Base-by-base conservation (phyloP, 2,888 invertebrate species). In the Plagodis pulveraria region DNA sequence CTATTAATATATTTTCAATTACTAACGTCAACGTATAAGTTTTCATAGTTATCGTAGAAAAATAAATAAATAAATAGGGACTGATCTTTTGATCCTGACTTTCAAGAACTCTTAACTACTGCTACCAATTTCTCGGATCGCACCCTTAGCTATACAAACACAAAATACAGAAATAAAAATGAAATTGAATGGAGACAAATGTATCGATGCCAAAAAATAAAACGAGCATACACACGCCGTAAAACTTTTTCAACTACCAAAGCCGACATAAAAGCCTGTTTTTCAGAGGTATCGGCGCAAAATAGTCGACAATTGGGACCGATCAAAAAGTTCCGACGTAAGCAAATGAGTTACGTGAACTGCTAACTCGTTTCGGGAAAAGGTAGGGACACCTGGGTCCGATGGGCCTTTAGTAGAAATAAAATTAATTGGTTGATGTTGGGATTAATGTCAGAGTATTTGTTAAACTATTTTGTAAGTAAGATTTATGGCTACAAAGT, bases 281-380 rank as follows among this genome's bases (percentile, higher is more conserved):
- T 51, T 44, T 41, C 57, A 53, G 10, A 45, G n/a, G 11, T 35
- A 34, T 38, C 47, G 43, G 38, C 11, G 8, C 11, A 12, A 47
- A 40, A 50, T 49, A 46, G 46, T 43, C 54, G 54, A 58, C 58
- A 47, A 58, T 58, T 45, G 62, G 55, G 58, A 54, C 41, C 58
- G 55, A 62, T 58, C 50, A 48, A 41, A 58, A 58, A 62, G 62
- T 58, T 58, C 55, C 10, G 38, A 47, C 50, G 55, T 45, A 58
- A 38, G 47, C 51, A 58, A 58, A 58, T 53, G 49, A 62, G 56
- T 52, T 56, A 51, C 36, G 42, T 4, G 38, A 61, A 52, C 53
- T 34, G 43, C 38, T 55, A 59, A 59, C 55, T 55, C 47, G 50
- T 40, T 43, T 9, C 33, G 42, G 38, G 58, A 32, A 52, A 55